phyloP scores from a whole-genome alignment of 1,140 invertebrate genomes.

The Eupeodes corollae region DNA sequence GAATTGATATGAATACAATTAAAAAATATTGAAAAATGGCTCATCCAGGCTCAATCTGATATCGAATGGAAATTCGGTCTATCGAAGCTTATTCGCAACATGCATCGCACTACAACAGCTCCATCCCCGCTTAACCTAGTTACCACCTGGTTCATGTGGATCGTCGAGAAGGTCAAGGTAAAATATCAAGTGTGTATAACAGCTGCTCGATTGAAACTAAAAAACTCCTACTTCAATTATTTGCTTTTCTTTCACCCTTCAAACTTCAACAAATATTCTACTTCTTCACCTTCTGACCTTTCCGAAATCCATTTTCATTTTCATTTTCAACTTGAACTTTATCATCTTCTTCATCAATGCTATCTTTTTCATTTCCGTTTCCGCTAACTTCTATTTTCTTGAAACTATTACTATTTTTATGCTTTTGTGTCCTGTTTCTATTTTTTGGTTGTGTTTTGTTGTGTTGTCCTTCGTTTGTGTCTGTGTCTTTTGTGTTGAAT shows the following conservation, averaged over 20 bases:
- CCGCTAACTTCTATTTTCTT: background rate
- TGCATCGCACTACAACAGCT: slow-evolving; percentile 95
- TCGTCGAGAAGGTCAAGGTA: slow-evolving; percentile 68
- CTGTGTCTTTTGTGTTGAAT: no score
- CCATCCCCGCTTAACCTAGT: slow-evolving; percentile 94
- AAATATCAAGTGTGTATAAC: slow-evolving; percentile 14
- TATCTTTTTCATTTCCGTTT: background rate
- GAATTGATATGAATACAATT: slow-evolving; percentile 21
- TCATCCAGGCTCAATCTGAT: slow-evolving; percentile 90
- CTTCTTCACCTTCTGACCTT: no score
- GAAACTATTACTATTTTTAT: background rate
- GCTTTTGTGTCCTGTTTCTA: background rate
- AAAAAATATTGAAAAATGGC: slow-evolving; percentile 23
- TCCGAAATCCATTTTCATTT: no score
- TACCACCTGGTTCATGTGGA: slow-evolving; percentile 81
- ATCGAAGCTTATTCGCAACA: slow-evolving; percentile 95
- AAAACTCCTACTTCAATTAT: background rate
- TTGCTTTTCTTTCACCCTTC: no score
- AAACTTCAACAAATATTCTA: background rate
- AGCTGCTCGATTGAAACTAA: slow-evolving; percentile 5
- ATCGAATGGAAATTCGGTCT: slow-evolving; percentile 99
- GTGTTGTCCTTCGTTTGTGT: slow-evolving; percentile 8
- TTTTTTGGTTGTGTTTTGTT: slow-evolving; percentile 6
- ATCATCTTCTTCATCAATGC: no score
- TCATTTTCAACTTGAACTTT: no score